Conservation (phyloP, 2,888 invertebrate genomes). For the Morpho deidamia region DNA sequence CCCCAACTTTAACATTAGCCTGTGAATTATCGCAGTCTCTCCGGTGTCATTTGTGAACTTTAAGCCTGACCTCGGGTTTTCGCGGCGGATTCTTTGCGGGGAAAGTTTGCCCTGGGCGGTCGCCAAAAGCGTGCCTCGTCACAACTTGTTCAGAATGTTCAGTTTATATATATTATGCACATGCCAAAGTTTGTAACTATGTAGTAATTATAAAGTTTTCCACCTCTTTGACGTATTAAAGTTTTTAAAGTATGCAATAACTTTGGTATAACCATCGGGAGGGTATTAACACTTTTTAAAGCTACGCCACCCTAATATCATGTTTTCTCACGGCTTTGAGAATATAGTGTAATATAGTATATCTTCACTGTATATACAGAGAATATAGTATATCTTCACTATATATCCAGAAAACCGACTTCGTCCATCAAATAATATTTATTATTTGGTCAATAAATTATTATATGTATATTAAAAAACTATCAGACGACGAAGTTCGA, state of each 20-base stretch:
- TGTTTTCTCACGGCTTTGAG: too few relatives aligned
- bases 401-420: too few relatives aligned
- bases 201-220: neutral
- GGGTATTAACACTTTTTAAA: neutral
- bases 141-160: constrained; percentile 9
- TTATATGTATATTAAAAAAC: too few relatives aligned
- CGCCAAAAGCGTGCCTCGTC: constrained; percentile 8
- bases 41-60: constrained; percentile 73
- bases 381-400: too few relatives aligned
- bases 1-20: constrained; percentile 70
- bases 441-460: too few relatives aligned
- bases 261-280: neutral
- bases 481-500: too few relatives aligned
- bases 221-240: constrained; percentile 1
- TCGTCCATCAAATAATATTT: too few relatives aligned
- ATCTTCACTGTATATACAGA: too few relatives aligned
- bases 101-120: constrained; percentile 33
- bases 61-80: constrained; percentile 45
- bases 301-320: too few relatives aligned
- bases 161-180: constrained; percentile 4
- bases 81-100: constrained; percentile 45
- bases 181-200: constrained; percentile 5
- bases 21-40: constrained; percentile 72
- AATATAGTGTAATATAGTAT: too few relatives aligned
- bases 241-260: constrained; percentile 1